Conservation (phyloP, 1,140 invertebrate genomes). For the Globodera rostochiensis region DNA sequence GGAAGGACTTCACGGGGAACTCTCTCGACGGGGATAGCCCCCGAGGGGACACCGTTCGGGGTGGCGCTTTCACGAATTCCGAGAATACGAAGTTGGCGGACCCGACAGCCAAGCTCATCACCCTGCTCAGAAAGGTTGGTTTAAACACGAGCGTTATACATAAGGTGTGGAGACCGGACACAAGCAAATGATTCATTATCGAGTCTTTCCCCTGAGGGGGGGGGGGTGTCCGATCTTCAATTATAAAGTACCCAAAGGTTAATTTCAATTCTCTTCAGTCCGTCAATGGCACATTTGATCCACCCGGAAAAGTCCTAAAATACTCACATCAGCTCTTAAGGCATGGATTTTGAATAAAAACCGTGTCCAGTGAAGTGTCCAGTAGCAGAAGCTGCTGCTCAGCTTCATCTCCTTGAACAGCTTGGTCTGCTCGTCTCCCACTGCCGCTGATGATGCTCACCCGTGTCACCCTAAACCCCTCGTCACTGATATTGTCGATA, state of each 20-base stretch:
- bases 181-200: too few relatives aligned
- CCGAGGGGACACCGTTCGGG: not conserved
- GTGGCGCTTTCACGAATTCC: slow-evolving; percentile 21
- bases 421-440: not conserved
- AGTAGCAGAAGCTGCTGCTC: not conserved
- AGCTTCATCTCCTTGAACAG: not conserved
- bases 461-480: slow-evolving; percentile 42
- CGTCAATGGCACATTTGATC: slow-evolving; percentile 80
- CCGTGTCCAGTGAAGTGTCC: slow-evolving; percentile 26
- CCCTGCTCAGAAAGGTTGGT: slow-evolving; percentile 71
- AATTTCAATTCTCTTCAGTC: slow-evolving; percentile 71
- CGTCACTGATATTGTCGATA: slow-evolving; percentile 59
- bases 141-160: slow-evolving; percentile 68
- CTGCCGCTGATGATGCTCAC: slow-evolving; percentile 15
- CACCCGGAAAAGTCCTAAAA: slow-evolving; percentile 76
- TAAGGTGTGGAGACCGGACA: not conserved
- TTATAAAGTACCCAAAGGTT: not conserved
- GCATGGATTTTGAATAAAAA: slow-evolving; percentile 67
- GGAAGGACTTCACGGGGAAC: slow-evolving; percentile 62
- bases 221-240: too few relatives aligned
- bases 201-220: too few relatives aligned
- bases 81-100: slow-evolving; percentile 42
- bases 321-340: slow-evolving; percentile 62
- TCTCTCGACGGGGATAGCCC: not conserved
- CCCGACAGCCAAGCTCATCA: slow-evolving; percentile 33